Base-by-base conservation (phyloP, 2,797 vertebrate genomes). In the Natrix natrix region DNA sequence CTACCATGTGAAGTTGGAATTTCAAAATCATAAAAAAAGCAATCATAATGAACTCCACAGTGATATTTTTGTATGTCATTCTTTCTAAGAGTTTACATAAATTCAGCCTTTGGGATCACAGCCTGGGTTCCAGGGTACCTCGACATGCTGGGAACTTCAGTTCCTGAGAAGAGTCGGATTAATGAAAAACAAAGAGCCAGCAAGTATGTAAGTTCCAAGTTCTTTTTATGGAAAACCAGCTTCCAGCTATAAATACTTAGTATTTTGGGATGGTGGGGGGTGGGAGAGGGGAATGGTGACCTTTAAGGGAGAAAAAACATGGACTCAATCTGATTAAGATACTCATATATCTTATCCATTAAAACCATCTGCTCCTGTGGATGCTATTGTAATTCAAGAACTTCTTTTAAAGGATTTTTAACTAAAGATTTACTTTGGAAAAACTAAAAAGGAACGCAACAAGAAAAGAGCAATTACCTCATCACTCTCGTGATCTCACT, bases 371-470 rank as follows among this genome's bases (percentile, higher is more conserved):
- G 83, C 48, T 95, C 89, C 59, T 93, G 86, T 93, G 89, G 74
- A 32, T 57, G 88, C 94, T 94, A 89, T n/a, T 87, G 87, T 93
- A 92, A 91, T 63, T 92, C 93, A 94, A 94, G 86, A 86, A 90
- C 52, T 56, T 93, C 94, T 91, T 48, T 60, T 24, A 87, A 48
- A 95, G 95, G 95, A 95, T 96, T 92, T 96, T 94, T 61, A 95
- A 96, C 61, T 95, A 96, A 96, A 97, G 95, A 94, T 96, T 97
- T 96, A 89, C 61, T 94, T 96, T 96, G 93, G 94, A 96, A 94
- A 88, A 48, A 94, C 87, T 88, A 89, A 93, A 93, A 95, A 86
- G 61, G 94, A 96, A 93, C 57, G 63, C 14, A 86, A 32, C 90
- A 56, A 92, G 91, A 95, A 94, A 93, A 90, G 91, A 94, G 93